phyloP scores from a whole-genome alignment of 2,113 vertebrate species.

The Chrysemys picta region DNA sequence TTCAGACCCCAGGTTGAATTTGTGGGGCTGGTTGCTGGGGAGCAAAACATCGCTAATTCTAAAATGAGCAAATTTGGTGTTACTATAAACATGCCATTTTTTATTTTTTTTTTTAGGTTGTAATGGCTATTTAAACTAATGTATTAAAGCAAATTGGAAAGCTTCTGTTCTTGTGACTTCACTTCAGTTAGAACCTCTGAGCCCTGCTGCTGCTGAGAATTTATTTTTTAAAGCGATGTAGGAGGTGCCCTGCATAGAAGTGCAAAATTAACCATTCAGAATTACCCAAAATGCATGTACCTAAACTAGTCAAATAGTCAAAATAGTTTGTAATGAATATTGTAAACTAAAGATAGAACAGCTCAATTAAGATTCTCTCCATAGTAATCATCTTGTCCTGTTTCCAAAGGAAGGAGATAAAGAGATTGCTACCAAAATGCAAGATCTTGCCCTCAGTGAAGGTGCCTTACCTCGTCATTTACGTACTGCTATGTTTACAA shows the following conservation, averaged over 20 bases:
- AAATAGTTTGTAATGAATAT: constrained; percentile 10
- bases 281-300: neutral
- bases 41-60: neutral
- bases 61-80: neutral
- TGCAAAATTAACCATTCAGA: neutral
- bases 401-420: constrained; percentile 96
- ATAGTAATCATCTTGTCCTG: constrained; percentile 77
- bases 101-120: neutral
- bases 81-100: neutral
- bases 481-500: constrained; percentile 96
- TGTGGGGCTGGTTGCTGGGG: neutral
- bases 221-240: neutral
- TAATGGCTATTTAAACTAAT: neutral
- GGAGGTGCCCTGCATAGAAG: neutral
- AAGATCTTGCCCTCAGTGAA: constrained; percentile 98
- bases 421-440: constrained; percentile 99
- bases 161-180: neutral
- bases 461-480: constrained; percentile 96
- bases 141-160: neutral
- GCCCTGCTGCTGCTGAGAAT: neutral
- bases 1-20: neutral
- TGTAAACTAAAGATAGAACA: constrained; percentile 53
- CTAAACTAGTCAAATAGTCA: neutral
- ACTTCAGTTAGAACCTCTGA: neutral
- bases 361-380: constrained; percentile 66